Evolutionary conservation across 2,888 invertebrate genomes (phyloP), one percentile per base, ranked within the genome.

Genomic region (Drosophila buzzatii): DNA sequence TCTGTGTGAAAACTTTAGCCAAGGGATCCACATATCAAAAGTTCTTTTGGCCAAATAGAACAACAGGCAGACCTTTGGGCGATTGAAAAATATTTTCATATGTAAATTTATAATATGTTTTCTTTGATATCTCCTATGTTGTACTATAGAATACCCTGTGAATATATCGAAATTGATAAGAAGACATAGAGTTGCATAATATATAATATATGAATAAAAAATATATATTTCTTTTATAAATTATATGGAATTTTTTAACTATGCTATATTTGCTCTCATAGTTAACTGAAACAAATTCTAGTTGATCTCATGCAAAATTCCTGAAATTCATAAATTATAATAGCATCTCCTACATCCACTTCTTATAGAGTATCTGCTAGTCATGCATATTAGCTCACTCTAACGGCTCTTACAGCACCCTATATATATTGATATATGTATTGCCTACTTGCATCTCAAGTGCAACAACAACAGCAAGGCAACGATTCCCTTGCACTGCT

Each of bases 11-110:
- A 79, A 79, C 63, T 79, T 74, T 31, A 41, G 63, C 60, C 63
- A n/a, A 39, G 58, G 60, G 65, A 35, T 55, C 33, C 70, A 58
- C 80, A 74, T 53, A 76, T 70, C 76, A 64, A 80, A 78, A 80
- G 71, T 78, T 81, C 72, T 61, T n/a, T 27, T 49, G 62, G 53
- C 66, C 63, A 79, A 78, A 71, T 62, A 63, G 52, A 73, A 73
- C 65, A 63, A 73, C 56, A 72, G 69, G 42, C 59, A 76, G 70
- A 70, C 70, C 75, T 76, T 74, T 69, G 73, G 89, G 79, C 87
- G 85, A 86, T 85, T 81, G 87, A 89, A 85, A 84, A 81, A 89
- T 84, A 87, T 87, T 79, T 83, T 81, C 70, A 70, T 85, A 86
- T 87, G 87, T 47, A 89, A 85, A 89, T 81, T 73, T 76, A 20